These are phyloP conservation scores for Tupaia chinensis DNA, from an alignment of 2,113 vertebrate genomes.

Conservation along the genomic window DNA sequence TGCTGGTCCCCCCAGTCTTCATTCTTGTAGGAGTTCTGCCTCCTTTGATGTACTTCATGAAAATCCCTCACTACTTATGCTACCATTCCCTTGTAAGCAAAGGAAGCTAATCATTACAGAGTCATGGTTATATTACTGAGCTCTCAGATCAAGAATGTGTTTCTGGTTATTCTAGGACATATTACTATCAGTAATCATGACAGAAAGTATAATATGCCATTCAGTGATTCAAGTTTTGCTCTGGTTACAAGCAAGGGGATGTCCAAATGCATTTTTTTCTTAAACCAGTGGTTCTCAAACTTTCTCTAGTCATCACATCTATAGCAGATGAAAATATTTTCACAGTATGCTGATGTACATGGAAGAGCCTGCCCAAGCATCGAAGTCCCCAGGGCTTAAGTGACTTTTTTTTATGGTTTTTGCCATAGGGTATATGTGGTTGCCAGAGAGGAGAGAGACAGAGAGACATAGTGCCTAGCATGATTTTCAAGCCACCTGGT, in stretches of 20 bases:
- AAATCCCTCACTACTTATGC: not conserved
- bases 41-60: not conserved
- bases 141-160: not conserved
- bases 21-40: not conserved
- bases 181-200: not conserved
- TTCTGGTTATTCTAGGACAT: constrained; percentile 10
- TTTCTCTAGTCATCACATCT: not conserved
- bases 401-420: no score
- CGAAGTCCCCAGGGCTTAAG: not conserved
- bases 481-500: no score
- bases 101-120: not conserved
- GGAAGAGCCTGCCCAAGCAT: not conserved
- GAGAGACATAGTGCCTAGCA: no score
- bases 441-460: no score
- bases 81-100: not conserved
- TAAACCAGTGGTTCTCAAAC: not conserved
- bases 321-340: constrained; percentile 29
- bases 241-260: not conserved
- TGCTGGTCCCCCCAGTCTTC: not conserved
- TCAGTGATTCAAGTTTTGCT: not conserved
- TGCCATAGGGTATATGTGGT: no score
- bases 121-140: not conserved
- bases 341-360: not conserved
- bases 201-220: not conserved
- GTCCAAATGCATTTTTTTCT: not conserved